These are phyloP conservation scores for Vicugna pacos DNA, from an alignment of 2,113 vertebrate genomes.

Conservation along the genomic window DNA sequence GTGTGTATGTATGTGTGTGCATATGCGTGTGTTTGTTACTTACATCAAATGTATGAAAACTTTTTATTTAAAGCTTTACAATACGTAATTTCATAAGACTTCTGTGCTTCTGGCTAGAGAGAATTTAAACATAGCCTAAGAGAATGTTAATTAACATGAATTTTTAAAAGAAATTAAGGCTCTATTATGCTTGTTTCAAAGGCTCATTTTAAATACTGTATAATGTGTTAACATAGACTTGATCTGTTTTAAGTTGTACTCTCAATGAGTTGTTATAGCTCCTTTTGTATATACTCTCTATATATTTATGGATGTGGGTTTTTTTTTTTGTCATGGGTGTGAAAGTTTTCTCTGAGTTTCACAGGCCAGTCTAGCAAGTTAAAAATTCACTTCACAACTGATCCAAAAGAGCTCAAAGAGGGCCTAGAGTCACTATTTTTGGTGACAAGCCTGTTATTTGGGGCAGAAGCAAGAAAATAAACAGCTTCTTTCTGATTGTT, in stretches of 20 bases:
- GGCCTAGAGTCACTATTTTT: neutral
- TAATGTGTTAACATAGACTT: neutral
- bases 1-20: neutral
- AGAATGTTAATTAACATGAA: neutral
- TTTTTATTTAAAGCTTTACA: neutral
- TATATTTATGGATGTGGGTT: neutral
- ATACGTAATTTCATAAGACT: slow-evolving; percentile 43
- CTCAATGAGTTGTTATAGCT: neutral
- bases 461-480: neutral
- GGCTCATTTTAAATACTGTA: neutral
- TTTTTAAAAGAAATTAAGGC: neutral
- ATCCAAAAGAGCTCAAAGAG: neutral
- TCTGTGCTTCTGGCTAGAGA: neutral
- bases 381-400: slow-evolving; percentile 57
- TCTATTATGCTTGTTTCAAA: slow-evolving; percentile 8
- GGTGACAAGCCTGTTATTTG: neutral
- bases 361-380: neutral
- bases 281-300: neutral
- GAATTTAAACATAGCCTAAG: neutral
- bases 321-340: neutral
- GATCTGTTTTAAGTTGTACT: neutral
- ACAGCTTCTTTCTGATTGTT: neutral
- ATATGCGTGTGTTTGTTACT: neutral
- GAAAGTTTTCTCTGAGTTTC: slow-evolving; percentile 38
- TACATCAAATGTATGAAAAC: neutral